Conservation (phyloP, 2,113 vertebrate species). For the Oryzias woworae region DNA sequence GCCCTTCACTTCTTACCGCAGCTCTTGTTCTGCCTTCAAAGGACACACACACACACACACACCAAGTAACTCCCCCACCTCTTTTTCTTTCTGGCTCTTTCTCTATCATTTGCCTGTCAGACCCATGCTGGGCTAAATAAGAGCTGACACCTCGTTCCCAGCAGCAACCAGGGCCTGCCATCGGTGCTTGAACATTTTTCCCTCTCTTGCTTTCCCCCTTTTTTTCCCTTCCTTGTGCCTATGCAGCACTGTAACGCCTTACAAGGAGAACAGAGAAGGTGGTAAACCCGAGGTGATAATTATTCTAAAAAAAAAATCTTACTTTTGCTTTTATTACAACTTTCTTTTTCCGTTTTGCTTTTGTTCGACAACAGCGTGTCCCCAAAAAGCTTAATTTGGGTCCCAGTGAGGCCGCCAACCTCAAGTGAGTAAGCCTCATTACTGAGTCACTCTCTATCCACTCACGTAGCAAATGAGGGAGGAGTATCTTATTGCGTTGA, state of each 20-base stretch:
- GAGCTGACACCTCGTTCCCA: constrained; percentile 66
- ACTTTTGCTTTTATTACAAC: constrained; percentile 20
- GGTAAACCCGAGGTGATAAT: constrained; percentile 54
- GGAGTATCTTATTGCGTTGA: constrained; percentile 17
- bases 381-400: constrained; percentile 15
- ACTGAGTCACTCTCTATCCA: constrained; percentile 62
- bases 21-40: constrained; percentile 41
- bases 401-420: constrained; percentile 59
- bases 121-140: constrained; percentile 57
- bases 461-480: constrained; percentile 19
- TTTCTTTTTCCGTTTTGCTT: constrained; percentile 20
- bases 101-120: constrained; percentile 69
- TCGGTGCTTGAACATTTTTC: constrained; percentile 67
- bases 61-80: not conserved
- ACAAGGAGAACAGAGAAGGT: constrained; percentile 55
- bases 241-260: constrained; percentile 48
- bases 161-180: constrained; percentile 65
- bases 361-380: constrained; percentile 21
- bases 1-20: constrained; percentile 16
- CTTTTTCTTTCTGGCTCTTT: constrained; percentile 24
- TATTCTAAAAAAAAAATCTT: constrained; percentile 13
- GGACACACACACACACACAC: constrained; percentile 16
- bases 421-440: constrained; percentile 68
- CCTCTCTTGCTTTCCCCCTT: constrained; percentile 32
- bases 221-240: constrained; percentile 26